These are phyloP conservation scores for Drosophila fuyamai DNA, from an alignment of 1,140 invertebrate genomes.

Conservation along the genomic window DNA sequence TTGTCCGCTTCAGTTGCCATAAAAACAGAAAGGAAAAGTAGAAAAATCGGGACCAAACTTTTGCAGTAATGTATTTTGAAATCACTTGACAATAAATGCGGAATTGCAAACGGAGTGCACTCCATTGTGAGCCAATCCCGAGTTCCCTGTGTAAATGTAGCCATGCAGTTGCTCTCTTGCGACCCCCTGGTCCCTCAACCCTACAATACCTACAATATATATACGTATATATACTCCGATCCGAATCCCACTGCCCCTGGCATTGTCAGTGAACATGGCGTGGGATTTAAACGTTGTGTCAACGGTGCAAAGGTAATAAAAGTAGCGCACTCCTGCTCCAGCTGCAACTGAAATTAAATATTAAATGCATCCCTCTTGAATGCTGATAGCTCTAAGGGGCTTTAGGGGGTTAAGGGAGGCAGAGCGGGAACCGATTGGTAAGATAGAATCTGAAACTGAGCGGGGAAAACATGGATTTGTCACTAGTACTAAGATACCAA, in stretches of 20 bases:
- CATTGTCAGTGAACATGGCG: slow-evolving; percentile 67
- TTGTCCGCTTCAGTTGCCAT: slow-evolving; percentile 28
- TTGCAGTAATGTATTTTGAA: slow-evolving; percentile 65
- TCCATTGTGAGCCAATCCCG: slow-evolving; percentile 34
- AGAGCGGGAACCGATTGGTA: slow-evolving; percentile 8
- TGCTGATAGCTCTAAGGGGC: slow-evolving; percentile 39
- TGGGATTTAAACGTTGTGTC: slow-evolving; percentile 68
- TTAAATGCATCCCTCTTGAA: slow-evolving; percentile 68
- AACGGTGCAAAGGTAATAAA: slow-evolving; percentile 78
- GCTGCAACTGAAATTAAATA: slow-evolving; percentile 68
- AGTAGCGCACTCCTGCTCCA: slow-evolving; percentile 55
- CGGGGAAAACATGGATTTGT: slow-evolving; percentile 33
- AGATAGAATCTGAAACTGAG: slow-evolving; percentile 23
- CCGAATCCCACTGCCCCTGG: slow-evolving; percentile 41
- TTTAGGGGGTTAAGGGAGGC: slow-evolving; percentile 9
- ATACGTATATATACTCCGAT: slow-evolving; percentile 18
- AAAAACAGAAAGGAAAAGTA: neutral
- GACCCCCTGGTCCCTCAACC: slow-evolving; percentile 5
- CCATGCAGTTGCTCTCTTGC: slow-evolving; percentile 32
- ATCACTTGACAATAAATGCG: slow-evolving; percentile 76
- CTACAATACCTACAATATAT: neutral
- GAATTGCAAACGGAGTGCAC: slow-evolving; percentile 68
- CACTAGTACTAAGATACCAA: slow-evolving; percentile 23
- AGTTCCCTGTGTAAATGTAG: slow-evolving; percentile 57
- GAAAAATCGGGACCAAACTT: slow-evolving; percentile 32